Base-by-base conservation (phyloP, 2,888 invertebrate genomes). In the Melanophora roralis region DNA sequence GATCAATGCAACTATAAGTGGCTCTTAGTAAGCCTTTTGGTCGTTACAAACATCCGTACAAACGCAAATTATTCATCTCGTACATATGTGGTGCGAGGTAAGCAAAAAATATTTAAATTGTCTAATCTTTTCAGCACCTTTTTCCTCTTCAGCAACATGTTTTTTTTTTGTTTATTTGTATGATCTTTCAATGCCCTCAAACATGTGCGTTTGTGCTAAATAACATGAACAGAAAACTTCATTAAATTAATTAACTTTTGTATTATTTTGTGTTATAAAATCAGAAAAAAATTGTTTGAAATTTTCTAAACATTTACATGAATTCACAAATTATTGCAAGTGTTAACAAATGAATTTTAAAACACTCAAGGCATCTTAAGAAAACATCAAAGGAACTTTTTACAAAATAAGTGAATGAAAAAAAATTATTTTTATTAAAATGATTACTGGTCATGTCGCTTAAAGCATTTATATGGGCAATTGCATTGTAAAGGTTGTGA, bases 311-410 rank as follows among this genome's bases (percentile, higher is more conserved):
- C 19, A 73, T 64, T 73, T 47, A 73, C 73, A 62, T 43, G 59
- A 36, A 27, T 69, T 49, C 40, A 69, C 69, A 73, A 73, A 73
- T 72, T 72, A 72, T 72, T 72, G 53, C 73, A 55, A 55, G 57
- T 49, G 62, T 34, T 64, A 55, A 11, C 2, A 27, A 55, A 73
- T 47, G 64, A 27, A 47, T 64, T 73, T 38, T 47, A 47, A 57
- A 64, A 47, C 27, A 32, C 12, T 34, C 32, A 0, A 43, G 40
- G 23, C 71, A 62, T 11, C 11, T 27, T 3, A 27, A 27, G 3
- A 27, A 27, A 5, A 27, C 6, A 5, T 27, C 4, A 27, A 27
- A 27, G 3, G 27, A n/a, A n/a, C 6, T 27, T 27, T 6, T 5
- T 27, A 6, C 27, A 27, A 6, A 27, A 27, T 27, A 6, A n/a